These are phyloP conservation scores for Choristoneura rosaceana DNA, from an alignment of 2,888 invertebrate species.

Conservation along the genomic window DNA sequence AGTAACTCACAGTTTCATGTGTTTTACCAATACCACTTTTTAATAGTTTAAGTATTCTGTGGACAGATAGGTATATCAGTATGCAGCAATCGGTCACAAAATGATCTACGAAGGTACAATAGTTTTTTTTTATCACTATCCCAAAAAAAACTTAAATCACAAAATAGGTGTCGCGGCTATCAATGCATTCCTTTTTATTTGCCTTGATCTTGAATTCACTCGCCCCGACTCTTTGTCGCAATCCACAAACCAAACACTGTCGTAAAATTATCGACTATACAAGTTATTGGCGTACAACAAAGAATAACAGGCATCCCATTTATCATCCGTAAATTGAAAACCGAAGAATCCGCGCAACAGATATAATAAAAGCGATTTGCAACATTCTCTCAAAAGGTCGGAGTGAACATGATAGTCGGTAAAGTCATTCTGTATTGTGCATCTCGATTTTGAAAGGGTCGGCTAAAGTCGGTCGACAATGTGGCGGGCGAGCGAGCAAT, in stretches of 20 bases:
- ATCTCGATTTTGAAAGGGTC: slow-evolving; percentile 51
- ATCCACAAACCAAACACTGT: slow-evolving; percentile 69
- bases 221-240: slow-evolving; percentile 58
- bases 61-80: background rate
- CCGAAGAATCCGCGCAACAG: slow-evolving; percentile 62
- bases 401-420: slow-evolving; percentile 82
- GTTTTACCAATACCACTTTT: no score
- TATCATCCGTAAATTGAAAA: slow-evolving; percentile 72
- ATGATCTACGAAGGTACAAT: slow-evolving; percentile 43
- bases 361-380: slow-evolving; percentile 78
- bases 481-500: slow-evolving; percentile 79
- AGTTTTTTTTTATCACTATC: slow-evolving; percentile 69
- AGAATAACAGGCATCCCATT: slow-evolving; percentile 71
- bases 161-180: slow-evolving; percentile 40
- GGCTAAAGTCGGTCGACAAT: slow-evolving; percentile 77
- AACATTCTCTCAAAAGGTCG: slow-evolving; percentile 64
- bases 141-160: slow-evolving; percentile 55
- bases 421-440: slow-evolving; percentile 76
- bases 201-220: slow-evolving; percentile 59
- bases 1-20: no score
- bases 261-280: slow-evolving; percentile 59
- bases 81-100: background rate
- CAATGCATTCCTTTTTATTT: slow-evolving; percentile 61
- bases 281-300: slow-evolving; percentile 54
- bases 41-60: background rate